phyloP scores from a whole-genome alignment of 2,113 vertebrate species.

The Elachura formosa region DNA sequence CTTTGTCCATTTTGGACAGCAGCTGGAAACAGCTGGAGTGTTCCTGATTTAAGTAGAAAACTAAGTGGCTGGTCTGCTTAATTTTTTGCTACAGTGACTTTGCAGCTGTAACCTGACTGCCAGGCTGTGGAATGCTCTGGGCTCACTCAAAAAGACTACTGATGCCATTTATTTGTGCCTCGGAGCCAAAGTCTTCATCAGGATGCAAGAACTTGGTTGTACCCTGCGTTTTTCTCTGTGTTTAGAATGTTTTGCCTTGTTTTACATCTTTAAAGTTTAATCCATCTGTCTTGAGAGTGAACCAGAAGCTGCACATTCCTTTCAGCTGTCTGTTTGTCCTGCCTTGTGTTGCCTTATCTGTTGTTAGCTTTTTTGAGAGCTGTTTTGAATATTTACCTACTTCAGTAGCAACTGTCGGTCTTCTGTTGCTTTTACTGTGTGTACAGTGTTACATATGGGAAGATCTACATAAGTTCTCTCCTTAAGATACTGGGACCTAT shows the following conservation, averaged over 20 bases:
- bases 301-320: not conserved
- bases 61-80: not conserved
- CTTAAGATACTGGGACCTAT: not conserved
- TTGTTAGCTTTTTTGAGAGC: not conserved
- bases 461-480: not conserved
- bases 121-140: not conserved
- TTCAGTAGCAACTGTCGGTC: not conserved
- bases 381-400: not conserved
- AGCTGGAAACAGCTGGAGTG: not conserved
- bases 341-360: not conserved
- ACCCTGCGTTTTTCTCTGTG: not conserved
- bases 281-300: not conserved
- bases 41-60: not conserved
- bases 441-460: not conserved
- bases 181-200: not conserved
- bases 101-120: not conserved
- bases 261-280: not conserved
- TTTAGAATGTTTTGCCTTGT: not conserved
- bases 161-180: not conserved
- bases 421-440: not conserved
- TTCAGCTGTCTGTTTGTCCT: not conserved
- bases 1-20: not conserved
- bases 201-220: not conserved
- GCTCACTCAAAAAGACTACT: rapidly evolving
- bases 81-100: not conserved